Conservation (phyloP, 2,797 vertebrate genomes). For the Sternarchorhynchus goeldii region DNA sequence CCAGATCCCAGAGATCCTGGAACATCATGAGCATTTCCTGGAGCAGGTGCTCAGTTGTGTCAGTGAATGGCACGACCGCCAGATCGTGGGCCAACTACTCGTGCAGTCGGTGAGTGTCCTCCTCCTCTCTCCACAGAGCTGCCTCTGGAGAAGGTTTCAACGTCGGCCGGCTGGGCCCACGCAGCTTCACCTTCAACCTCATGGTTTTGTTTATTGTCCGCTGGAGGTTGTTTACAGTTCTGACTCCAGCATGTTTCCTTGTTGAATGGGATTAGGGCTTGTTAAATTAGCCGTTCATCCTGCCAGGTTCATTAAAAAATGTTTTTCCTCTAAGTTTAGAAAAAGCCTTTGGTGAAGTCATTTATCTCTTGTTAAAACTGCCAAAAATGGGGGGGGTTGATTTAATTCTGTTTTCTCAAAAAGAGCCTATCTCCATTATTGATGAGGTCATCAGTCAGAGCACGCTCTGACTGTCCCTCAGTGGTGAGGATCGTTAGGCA, state of each 20-base stretch:
- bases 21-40: conserved; percentile 95
- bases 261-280: too few relatives aligned
- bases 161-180: too few relatives aligned
- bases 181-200: too few relatives aligned
- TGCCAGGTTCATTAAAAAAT: not conserved
- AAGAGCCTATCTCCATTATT: not conserved
- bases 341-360: not conserved
- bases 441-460: conserved; percentile 21
- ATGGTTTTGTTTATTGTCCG: too few relatives aligned
- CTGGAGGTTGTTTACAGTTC: too few relatives aligned
- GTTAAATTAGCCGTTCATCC: too few relatives aligned
- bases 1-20: conserved; percentile 96
- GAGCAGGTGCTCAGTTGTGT: conserved; percentile 88
- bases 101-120: conserved; percentile 86
- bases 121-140: not conserved
- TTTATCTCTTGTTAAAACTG: not conserved
- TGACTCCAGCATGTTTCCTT: too few relatives aligned
- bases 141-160: too few relatives aligned
- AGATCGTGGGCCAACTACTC: conserved; percentile 92
- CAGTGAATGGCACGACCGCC: conserved; percentile 91
- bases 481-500: not conserved
- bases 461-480: not conserved
- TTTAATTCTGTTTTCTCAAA: not conserved
- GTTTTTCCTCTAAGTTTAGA: not conserved
- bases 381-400: not conserved